Percentiles rank a stretch among this genome's conserved stretches.
phyloP scores from a whole-genome alignment of 2,113 vertebrate genomes.

The Hypocryptadius cinnamomeus region DNA sequence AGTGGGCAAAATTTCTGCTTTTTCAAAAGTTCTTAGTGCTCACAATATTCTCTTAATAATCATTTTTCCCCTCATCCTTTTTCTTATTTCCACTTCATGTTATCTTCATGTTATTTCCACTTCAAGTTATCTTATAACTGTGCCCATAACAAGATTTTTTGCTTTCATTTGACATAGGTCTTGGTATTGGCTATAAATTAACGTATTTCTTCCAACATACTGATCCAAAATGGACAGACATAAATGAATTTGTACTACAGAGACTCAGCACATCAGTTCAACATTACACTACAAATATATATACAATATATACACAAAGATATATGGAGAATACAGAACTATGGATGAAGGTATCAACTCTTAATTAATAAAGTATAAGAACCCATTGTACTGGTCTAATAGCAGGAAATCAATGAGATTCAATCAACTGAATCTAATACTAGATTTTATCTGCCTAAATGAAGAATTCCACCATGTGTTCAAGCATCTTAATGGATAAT shows the following conservation, averaged over 20 bases:
- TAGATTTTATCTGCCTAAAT: not conserved
- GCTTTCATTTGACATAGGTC: not conserved
- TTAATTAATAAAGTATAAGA: not conserved
- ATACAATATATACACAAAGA: not conserved
- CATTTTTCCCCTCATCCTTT: not conserved
- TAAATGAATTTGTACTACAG: not conserved
- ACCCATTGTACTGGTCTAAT: not conserved
- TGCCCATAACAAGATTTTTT: not conserved
- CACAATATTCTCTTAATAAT: not conserved
- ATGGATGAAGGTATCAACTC: not conserved
- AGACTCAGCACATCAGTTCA: not conserved
- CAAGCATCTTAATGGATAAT: not conserved
- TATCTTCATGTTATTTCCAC: not conserved
- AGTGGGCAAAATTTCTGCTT: not conserved
- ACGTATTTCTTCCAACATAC: not conserved
- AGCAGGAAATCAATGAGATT: not conserved
- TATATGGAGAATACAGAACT: not conserved
- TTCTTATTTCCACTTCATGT: not conserved
- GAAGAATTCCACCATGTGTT: not conserved
- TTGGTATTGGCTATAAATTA: not conserved
- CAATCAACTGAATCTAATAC: not conserved
- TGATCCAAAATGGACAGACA: not conserved
- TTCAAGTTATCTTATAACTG: not conserved
- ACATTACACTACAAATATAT: not conserved
- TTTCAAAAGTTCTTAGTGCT: not conserved